Evolutionary conservation across 2,888 invertebrate genomes (phyloP), one percentile per base, ranked within the genome.

Genomic region (Amblyjoppa proteus): DNA sequence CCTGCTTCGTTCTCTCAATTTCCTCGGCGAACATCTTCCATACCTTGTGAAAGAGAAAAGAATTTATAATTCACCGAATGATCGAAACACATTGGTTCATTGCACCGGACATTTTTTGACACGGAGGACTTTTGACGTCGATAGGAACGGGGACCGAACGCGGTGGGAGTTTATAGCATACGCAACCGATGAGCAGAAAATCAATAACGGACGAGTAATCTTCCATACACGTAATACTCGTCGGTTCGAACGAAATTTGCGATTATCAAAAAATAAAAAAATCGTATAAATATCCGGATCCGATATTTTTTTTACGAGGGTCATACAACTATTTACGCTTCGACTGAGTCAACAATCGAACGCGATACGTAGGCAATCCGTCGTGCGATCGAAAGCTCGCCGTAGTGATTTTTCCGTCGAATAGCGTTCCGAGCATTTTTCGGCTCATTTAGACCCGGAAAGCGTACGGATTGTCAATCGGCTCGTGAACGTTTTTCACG

Each of bases 401-500:
- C 84, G 95, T 94, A 70, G 95, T 95, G 13, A 96, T 96, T 92
- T 97, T 97, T 51, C 95, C 95, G 87, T 97, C 96, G 91, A 97
- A 97, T 0, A 97, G 94, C 0, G 96, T 95, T 41, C 96, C 96
- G 75, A 98, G 95, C 16, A 96, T 97, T 90, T 97, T 96, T 77
- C 98, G 95, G 87, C 96, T 96, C 0, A 97, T 96, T 90, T 97
- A 97, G 92, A 97, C 97, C 91, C 97, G 96, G 89, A 98, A 96
- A 0, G 97, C 96, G 89, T 96, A 97, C 5, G 98, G 94, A 0
- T 97, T 95, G 85, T 97, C 96, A 9, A 98, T 95, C 0, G 97
- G 97, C 90, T 98, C 97, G 89, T 97, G 97, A 0, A 98, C 96
- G 88, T 97, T 97, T 75, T 96, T 96, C 6, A 97, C 96, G 6